Evolutionary conservation across 2,797 vertebrate species (phyloP), one percentile per base, ranked within the genome.

Genomic region (Tapera naevia): DNA sequence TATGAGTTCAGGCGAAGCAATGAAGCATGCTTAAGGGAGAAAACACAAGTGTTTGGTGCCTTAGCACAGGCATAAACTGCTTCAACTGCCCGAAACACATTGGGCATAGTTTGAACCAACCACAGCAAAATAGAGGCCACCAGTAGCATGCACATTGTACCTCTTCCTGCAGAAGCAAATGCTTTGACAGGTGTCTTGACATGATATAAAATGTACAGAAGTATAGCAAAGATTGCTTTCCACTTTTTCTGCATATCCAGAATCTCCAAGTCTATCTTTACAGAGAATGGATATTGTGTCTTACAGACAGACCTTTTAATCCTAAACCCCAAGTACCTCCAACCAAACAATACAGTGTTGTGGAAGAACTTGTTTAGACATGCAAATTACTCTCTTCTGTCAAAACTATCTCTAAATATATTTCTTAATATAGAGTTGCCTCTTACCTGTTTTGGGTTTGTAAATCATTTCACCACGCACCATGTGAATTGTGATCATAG

Each of bases 401-500:
- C 7, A 72, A 80, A 79, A 43, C 9, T 48, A 64, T 27, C 14
- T 50, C 41, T 66, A 28, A 73, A 50, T 27, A 10, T 19, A 46
- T 43, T 91, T 86, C 37, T 25, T 17, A 14, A 72, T 22, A 13
- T 15, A 48, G 16, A 75, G 53, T 48, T 92, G 64, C 61, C 48
- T 73, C 86, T 98, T 98, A 99, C 99, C 98, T 98, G 98, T 98
- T 94, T 98, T 98, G 43, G 99, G 98, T 84, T 97, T 98, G 90
- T 98, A 98, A 92, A 98, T 99, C 97, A 99, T 98, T 71, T 99
- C 98, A 92, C 96, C 98, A 41, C 97, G 97, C 62, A 98, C 97
- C 99, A 99, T 99, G 92, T 99, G 98, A 91, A 99, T 98, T 82
- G 98, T 98, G 61, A 99, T 97, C 58, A 99, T 96, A 66, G 98